Percentiles rank a stretch among this genome's conserved stretches.
These are phyloP conservation scores for Lasioglossum figueresi DNA, from an alignment of 2,888 invertebrate species.

Conservation along the genomic window DNA sequence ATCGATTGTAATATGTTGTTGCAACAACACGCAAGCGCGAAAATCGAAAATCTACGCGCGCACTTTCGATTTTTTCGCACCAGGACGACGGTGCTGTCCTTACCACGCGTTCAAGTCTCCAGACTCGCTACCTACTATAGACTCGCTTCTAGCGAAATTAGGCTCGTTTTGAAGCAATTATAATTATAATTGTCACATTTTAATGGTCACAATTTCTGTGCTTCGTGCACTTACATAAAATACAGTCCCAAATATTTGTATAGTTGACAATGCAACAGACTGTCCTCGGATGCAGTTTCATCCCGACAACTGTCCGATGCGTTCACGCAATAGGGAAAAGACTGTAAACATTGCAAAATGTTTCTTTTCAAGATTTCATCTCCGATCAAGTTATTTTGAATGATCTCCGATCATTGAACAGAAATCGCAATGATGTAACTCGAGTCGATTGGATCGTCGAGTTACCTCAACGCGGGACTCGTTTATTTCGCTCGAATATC, in stretches of 20 bases:
- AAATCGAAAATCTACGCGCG: background rate
- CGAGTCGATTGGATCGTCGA: background rate
- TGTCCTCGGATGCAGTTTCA: background rate
- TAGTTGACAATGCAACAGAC: background rate
- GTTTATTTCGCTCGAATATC: background rate
- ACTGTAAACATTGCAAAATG: slow-evolving; percentile 28
- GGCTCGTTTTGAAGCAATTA: background rate
- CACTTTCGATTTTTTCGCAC: slow-evolving; percentile 2
- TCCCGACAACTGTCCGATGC: background rate
- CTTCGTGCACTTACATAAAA: background rate
- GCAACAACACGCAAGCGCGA: background rate
- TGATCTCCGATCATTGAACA: too few species aligned
- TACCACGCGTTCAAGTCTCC: slow-evolving; percentile 1
- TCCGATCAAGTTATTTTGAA: background rate
- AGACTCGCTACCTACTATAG: background rate
- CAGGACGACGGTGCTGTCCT: background rate
- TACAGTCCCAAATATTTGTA: background rate
- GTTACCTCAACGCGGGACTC: background rate
- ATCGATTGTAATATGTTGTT: background rate
- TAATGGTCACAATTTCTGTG: background rate
- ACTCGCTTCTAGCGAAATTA: background rate
- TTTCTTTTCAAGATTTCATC: background rate
- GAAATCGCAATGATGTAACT: background rate
- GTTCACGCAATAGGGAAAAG: slow-evolving; percentile 35
- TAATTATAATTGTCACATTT: background rate